Evolutionary conservation across 1,140 invertebrate genomes (phyloP).

Genomic region (Drosophila orena): DNA sequence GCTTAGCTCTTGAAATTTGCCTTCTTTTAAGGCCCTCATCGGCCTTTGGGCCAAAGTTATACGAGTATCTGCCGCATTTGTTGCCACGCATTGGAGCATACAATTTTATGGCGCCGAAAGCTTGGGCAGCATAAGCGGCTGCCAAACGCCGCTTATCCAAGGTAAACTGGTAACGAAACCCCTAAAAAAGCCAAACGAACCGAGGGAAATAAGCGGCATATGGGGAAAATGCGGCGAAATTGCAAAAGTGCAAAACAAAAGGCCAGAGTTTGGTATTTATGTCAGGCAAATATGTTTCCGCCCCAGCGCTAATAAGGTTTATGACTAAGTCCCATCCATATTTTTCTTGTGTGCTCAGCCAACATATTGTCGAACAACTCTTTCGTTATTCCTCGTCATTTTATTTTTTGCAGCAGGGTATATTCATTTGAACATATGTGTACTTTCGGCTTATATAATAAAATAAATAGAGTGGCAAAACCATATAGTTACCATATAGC

Average conservation of each 20-base stretch:
- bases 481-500: neutral
- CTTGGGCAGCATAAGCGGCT: conserved; percentile 24
- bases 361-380: conserved; percentile 76
- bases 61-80: conserved; percentile 62
- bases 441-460: neutral
- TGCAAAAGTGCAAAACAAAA: conserved; percentile 79
- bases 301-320: conserved; percentile 81
- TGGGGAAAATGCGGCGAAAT: conserved; percentile 55
- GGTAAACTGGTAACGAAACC: conserved; percentile 19
- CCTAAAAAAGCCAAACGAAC: conserved; percentile 38
- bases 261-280: conserved; percentile 63
- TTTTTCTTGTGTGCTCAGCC: conserved; percentile 23
- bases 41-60: conserved; percentile 53
- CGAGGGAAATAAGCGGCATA: conserved; percentile 57
- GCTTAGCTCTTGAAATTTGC: conserved; percentile 69
- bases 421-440: neutral
- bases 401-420: conserved; percentile 11
- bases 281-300: conserved; percentile 81
- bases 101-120: conserved; percentile 77
- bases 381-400: conserved; percentile 30
- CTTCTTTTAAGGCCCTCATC: conserved; percentile 18
- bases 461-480: no score
- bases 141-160: conserved; percentile 1
- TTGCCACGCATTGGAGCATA: conserved; percentile 77
- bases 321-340: conserved; percentile 46